Evolutionary conservation across 1,140 invertebrate genomes (phyloP).

Genomic region (Danaus melanippus): DNA sequence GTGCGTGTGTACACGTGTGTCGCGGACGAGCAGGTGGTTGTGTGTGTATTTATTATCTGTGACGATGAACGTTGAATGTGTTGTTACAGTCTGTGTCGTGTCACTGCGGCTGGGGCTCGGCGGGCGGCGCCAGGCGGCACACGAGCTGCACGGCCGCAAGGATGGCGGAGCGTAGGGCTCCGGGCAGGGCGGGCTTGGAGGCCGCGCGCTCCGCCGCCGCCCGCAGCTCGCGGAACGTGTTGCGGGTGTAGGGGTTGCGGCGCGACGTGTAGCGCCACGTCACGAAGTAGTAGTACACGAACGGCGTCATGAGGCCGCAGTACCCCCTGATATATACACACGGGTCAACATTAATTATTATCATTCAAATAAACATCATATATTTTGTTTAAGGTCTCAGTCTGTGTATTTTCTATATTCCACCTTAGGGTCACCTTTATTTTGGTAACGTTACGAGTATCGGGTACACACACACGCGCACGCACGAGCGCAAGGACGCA

Average conservation of each 20-base stretch:
- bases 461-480: too few species aligned
- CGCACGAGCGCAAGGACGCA: too few species aligned
- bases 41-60: too few species aligned
- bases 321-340: slow-evolving; percentile 77
- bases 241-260: slow-evolving; percentile 95
- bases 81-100: slow-evolving; percentile 11
- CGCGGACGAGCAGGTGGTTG: too few species aligned
- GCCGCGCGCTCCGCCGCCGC: slow-evolving; percentile 75
- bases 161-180: slow-evolving; percentile 71
- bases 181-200: slow-evolving; percentile 75
- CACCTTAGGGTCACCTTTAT: too few species aligned
- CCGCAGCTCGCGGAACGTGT: slow-evolving; percentile 87
- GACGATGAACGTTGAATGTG: too few species aligned
- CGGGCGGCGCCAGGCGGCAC: slow-evolving; percentile 77
- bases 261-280: slow-evolving; percentile 87
- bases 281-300: slow-evolving; percentile 97
- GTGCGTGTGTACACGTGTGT: too few species aligned
- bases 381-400: too few species aligned
- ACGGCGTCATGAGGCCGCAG: slow-evolving; percentile 88
- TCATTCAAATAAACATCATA: too few species aligned
- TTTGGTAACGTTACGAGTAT: too few species aligned
- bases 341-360: background rate
- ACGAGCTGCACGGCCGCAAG: slow-evolving; percentile 73
- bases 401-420: too few species aligned
- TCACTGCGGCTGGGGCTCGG: slow-evolving; percentile 35